Evolutionary conservation across 2,113 vertebrate species (phyloP).

Genomic region (Myxocyprinus asiaticus): DNA sequence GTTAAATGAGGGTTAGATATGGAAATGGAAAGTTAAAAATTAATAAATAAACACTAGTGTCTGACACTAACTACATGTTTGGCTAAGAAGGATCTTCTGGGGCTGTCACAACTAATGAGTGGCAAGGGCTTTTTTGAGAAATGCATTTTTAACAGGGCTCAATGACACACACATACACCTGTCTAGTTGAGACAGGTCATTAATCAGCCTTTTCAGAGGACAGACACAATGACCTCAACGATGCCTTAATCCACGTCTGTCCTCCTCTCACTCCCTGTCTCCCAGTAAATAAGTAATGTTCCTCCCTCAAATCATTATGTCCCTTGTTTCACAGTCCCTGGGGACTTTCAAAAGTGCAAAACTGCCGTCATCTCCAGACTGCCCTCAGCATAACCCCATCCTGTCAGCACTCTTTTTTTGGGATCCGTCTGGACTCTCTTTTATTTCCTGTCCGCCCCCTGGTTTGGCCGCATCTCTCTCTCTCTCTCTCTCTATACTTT

Average conservation of each 20-base stretch:
- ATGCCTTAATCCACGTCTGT: background rate
- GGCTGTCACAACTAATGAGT: conserved; percentile 53
- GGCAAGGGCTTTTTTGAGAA: conserved; percentile 36
- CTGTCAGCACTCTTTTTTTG: conserved; percentile 48
- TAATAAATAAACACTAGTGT: conserved; percentile 52
- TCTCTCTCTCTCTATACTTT: background rate
- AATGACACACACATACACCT: conserved; percentile 28
- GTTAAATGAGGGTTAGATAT: conserved; percentile 22
- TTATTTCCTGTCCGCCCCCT: conserved; percentile 32
- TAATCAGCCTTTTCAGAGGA: conserved; percentile 51
- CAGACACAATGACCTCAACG: conserved; percentile 41
- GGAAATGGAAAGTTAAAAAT: conserved; percentile 50
- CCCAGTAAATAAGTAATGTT: conserved; percentile 10
- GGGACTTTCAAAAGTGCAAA: conserved; percentile 48
- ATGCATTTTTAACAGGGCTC: conserved; percentile 39
- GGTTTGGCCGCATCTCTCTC: conserved; percentile 20
- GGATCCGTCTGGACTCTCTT: conserved; percentile 25
- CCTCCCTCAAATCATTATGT: conserved; percentile 37
- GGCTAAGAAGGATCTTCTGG: conserved; percentile 46
- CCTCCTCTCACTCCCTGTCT: background rate
- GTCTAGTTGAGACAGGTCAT: conserved; percentile 53
- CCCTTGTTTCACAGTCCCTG: conserved; percentile 34
- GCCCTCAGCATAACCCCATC: conserved; percentile 45
- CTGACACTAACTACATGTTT: conserved; percentile 54
- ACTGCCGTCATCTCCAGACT: conserved; percentile 38